Evolutionary conservation across 2,888 invertebrate species (phyloP).

Genomic region (Drosophila neutralis): DNA sequence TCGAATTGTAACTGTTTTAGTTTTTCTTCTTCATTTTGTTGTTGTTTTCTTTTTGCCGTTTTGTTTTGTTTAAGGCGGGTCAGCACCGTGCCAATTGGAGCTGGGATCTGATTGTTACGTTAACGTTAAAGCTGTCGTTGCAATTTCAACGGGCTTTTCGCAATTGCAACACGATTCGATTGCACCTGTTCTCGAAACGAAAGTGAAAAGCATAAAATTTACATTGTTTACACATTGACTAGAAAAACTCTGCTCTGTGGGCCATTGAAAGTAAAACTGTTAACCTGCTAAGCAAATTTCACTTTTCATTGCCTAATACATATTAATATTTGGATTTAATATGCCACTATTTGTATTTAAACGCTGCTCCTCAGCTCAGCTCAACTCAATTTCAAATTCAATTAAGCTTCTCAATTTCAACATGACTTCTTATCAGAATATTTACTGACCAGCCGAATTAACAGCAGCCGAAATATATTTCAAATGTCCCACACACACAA

Average conservation of each 20-base stretch:
- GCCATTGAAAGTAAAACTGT: conserved; percentile 66
- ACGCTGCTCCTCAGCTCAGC: neutral
- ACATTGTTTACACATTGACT: conserved; percentile 53
- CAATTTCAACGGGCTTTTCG: conserved; percentile 72
- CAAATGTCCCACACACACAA: conserved; percentile 31
- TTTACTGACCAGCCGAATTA: conserved; percentile 30
- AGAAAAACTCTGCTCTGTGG: neutral
- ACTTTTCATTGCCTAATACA: conserved; percentile 65
- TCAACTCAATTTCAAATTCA: conserved; percentile 29
- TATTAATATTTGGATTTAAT: conserved; percentile 57
- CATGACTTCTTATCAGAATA: conserved; percentile 49
- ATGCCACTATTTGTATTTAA: neutral
- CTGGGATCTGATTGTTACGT: conserved; percentile 30
- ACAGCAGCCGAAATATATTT: conserved; percentile 24
- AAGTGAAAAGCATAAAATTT: conserved; percentile 74
- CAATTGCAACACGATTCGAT: conserved; percentile 46
- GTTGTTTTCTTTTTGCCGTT: conserved; percentile 14
- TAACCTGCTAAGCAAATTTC: conserved; percentile 49
- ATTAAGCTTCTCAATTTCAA: conserved; percentile 24
- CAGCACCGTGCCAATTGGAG: conserved; percentile 40
- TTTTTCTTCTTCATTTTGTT: conserved; percentile 18
- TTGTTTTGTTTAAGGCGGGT: conserved; percentile 30
- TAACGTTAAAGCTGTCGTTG: conserved; percentile 34
- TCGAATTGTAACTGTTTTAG: conserved; percentile 64
- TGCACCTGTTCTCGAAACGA: conserved; percentile 73